Evolutionary conservation across 2,888 invertebrate species (phyloP).

Genomic region (Rhaphigaster nebulosa): DNA sequence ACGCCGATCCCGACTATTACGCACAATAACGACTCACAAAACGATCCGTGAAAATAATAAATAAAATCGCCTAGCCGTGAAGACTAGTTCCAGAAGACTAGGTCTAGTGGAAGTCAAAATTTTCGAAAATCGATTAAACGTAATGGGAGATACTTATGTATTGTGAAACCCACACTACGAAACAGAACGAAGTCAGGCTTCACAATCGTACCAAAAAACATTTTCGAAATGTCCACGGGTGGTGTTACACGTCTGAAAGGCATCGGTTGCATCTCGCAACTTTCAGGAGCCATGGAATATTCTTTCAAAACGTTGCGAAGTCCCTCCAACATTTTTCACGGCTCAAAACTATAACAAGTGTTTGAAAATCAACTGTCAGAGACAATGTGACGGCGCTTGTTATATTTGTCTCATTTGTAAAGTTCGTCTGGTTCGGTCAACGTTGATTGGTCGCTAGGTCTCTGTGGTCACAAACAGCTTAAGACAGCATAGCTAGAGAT

Average conservation of each 20-base stretch:
- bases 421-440: background rate
- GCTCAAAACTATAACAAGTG: slow-evolving; percentile 8
- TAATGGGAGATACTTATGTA: slow-evolving; percentile 27
- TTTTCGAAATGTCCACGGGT: slow-evolving; percentile 30
- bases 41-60: slow-evolving; percentile 14
- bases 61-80: background rate
- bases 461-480: no score
- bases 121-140: slow-evolving; percentile 41
- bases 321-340: slow-evolving; percentile 13
- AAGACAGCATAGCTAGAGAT: no score
- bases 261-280: slow-evolving; percentile 42
- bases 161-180: slow-evolving; percentile 27
- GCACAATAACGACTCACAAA: background rate
- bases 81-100: background rate
- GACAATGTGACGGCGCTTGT: background rate
- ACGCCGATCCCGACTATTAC: background rate
- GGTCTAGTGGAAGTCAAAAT: slow-evolving; percentile 20
- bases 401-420: background rate
- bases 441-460: background rate
- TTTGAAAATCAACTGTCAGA: background rate
- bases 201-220: slow-evolving; percentile 34
- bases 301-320: background rate
- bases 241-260: slow-evolving; percentile 25
- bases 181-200: slow-evolving; percentile 27
- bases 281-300: slow-evolving; percentile 25